Conservation (phyloP, 2,113 vertebrate species). For the Falco punctatus region DNA sequence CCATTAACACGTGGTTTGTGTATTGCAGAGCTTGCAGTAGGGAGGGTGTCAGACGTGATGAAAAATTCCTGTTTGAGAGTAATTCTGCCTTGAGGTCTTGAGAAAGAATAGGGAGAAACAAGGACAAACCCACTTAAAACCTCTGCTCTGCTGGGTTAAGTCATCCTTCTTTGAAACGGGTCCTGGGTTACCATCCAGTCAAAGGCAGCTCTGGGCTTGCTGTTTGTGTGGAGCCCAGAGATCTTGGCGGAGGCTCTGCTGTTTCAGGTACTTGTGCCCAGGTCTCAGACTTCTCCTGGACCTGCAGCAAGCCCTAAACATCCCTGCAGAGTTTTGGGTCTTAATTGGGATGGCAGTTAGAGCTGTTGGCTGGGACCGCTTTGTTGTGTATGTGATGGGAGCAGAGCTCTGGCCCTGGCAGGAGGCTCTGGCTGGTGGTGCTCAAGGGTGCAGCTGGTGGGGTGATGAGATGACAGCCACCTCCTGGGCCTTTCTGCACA, state of each 20-base stretch:
- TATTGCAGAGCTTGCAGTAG: background rate
- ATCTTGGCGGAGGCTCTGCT: background rate
- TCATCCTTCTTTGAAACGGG: background rate
- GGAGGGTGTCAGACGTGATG: background rate
- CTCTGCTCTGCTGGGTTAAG: background rate
- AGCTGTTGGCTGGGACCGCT: background rate
- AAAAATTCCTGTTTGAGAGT: background rate
- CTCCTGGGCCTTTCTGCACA: background rate
- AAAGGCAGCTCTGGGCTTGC: background rate
- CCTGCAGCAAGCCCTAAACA: background rate
- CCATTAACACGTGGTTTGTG: background rate
- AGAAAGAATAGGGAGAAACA: background rate
- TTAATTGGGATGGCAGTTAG: background rate
- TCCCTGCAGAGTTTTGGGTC: background rate
- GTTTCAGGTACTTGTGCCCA: background rate
- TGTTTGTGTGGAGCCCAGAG: background rate
- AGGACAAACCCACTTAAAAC: background rate
- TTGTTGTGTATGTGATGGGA: background rate
- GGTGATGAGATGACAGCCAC: background rate
- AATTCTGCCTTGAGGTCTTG: background rate
- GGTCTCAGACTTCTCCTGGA: rapidly evolving
- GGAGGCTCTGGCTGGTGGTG: background rate
- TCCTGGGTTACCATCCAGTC: background rate
- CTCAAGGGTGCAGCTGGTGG: background rate
- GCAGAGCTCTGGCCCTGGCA: background rate